Evolutionary conservation across 1,140 invertebrate species (phyloP).

Genomic region (Drosophila nannoptera): DNA sequence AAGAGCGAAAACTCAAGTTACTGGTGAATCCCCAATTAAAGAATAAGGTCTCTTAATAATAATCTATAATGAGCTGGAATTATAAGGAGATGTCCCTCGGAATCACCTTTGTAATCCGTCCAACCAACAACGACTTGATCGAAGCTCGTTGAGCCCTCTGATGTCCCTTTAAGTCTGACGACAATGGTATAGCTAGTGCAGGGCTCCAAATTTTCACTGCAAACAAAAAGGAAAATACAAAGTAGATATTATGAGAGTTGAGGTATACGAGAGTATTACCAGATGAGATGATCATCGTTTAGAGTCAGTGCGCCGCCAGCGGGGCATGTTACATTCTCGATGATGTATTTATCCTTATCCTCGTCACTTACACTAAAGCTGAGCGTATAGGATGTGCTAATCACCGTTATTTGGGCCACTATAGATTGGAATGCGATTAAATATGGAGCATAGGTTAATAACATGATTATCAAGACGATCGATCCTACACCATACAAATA

Average conservation of each 20-base stretch:
- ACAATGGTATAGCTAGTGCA: conserved; percentile 54
- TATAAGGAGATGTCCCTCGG: background rate
- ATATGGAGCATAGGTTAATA: too few species aligned
- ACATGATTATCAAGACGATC: too few species aligned
- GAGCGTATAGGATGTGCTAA: conserved; percentile 43
- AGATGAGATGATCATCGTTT: conserved; percentile 44
- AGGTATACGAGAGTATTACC: conserved; percentile 25
- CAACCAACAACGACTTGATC: conserved; percentile 40
- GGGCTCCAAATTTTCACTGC: conserved; percentile 59
- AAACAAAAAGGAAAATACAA: background rate
- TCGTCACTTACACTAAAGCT: conserved; percentile 43
- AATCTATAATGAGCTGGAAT: background rate
- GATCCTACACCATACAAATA: background rate
- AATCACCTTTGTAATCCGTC: conserved; percentile 62
- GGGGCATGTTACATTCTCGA: conserved; percentile 48
- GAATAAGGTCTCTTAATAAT: too few species aligned
- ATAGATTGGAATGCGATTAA: background rate
- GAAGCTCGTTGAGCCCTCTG: background rate
- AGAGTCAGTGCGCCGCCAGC: conserved; percentile 19
- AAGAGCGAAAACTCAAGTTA: background rate
- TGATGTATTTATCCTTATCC: conserved; percentile 44
- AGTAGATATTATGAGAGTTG: background rate
- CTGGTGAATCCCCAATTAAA: too few species aligned
- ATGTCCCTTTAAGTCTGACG: conserved; percentile 34
- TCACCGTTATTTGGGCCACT: conserved; percentile 44